These are phyloP conservation scores for Otolemur crassicaudatus DNA, from an alignment of 2,797 vertebrate species.

Conservation along the genomic window DNA sequence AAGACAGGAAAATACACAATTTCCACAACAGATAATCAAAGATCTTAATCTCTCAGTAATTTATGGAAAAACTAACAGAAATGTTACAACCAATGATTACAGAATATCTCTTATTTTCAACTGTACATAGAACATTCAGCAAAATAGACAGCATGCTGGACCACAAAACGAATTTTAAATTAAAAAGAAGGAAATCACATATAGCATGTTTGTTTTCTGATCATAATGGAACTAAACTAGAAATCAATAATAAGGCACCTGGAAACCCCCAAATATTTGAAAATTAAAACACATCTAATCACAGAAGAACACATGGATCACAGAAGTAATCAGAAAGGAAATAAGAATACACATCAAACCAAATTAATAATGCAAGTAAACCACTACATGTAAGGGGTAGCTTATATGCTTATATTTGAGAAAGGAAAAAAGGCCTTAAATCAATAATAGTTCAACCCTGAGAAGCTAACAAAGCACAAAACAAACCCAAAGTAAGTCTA, in stretches of 20 bases:
- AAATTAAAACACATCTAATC: background rate
- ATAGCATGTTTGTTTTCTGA: background rate
- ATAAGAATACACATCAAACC: background rate
- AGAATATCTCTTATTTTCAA: conserved; percentile 4
- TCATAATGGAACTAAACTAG: background rate
- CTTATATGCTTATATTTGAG: background rate
- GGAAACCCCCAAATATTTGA: background rate
- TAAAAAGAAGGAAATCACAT: background rate
- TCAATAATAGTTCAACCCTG: background rate
- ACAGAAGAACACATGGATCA: background rate
- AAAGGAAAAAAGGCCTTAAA: background rate
- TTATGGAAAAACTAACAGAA: background rate
- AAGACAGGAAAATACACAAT: background rate
- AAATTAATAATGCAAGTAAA: background rate
- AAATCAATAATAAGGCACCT: background rate
- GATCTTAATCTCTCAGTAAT: conserved; percentile 4
- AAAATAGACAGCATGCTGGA: background rate
- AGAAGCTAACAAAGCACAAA: background rate
- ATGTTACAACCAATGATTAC: background rate
- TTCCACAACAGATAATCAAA: background rate
- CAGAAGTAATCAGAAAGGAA: background rate
- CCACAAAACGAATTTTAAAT: background rate
- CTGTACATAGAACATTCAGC: background rate
- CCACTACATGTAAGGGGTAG: background rate
- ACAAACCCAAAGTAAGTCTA: background rate